phyloP scores from a whole-genome alignment of 2,888 invertebrate species.

The Tetramorium bicarinatum region DNA sequence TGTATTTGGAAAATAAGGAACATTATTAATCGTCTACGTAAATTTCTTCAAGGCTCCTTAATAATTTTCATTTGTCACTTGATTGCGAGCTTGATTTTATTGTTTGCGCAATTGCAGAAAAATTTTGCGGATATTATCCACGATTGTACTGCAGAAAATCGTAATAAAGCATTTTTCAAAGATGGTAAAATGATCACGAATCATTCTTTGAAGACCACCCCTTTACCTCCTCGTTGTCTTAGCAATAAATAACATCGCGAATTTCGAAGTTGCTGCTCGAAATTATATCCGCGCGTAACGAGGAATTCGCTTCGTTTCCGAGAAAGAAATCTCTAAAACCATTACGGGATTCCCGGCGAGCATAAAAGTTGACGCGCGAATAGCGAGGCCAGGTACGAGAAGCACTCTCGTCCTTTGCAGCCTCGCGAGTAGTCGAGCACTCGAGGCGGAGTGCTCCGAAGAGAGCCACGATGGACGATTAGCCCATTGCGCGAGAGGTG shows the following conservation, averaged over 20 bases:
- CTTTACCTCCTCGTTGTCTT: slow-evolving; percentile 1
- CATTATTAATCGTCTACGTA: not conserved
- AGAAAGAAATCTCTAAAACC: slow-evolving; percentile 83
- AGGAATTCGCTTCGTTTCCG: slow-evolving; percentile 82
- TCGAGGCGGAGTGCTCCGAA: slow-evolving; percentile 39
- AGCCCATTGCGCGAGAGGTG: slow-evolving; percentile 35
- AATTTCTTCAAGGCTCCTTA: not conserved
- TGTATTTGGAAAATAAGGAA: not conserved
- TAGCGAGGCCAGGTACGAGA: slow-evolving; percentile 14
- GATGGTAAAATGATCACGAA: not conserved
- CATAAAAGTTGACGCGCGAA: slow-evolving; percentile 75
- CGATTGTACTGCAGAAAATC: not conserved
- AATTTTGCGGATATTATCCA: not conserved
- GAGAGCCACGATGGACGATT: not conserved
- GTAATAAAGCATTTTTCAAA: not conserved
- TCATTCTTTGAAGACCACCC: not conserved
- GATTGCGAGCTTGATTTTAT: not conserved
- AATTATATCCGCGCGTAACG: slow-evolving; percentile 71
- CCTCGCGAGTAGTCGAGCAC: slow-evolving; percentile 14
- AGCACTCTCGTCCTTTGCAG: slow-evolving; percentile 34
- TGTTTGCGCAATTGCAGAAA: not conserved
- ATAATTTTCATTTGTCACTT: not conserved
- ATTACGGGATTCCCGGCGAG: slow-evolving; percentile 81
- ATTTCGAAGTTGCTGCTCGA: slow-evolving; percentile 20
- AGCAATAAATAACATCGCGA: slow-evolving; percentile 17